Conservation (phyloP, 2,797 vertebrate species). For the Hoplostethus mediterraneus region DNA sequence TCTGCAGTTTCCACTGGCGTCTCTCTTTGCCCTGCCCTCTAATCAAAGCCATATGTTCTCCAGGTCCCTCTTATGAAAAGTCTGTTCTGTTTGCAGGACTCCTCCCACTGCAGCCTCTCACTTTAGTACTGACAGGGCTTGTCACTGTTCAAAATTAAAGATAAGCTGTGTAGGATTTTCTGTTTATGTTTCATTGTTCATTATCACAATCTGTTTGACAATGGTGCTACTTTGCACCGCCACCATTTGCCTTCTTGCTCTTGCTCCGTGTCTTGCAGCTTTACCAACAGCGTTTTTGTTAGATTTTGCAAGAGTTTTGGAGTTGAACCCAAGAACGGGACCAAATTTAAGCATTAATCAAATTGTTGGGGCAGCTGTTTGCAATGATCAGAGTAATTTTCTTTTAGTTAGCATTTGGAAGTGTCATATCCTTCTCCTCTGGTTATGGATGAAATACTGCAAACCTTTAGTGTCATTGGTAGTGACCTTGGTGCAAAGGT, state of each 20-base stretch:
- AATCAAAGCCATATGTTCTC: constrained; percentile 85
- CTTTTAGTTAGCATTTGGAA: no score
- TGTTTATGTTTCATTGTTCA: constrained; percentile 15
- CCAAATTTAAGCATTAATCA: no score
- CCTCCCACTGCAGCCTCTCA: constrained; percentile 29
- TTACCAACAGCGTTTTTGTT: no score
- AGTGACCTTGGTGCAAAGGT: background rate
- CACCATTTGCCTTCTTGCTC: background rate
- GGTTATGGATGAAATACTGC: no score
- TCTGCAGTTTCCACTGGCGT: constrained; percentile 73
- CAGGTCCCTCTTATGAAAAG: constrained; percentile 74
- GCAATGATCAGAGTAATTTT: no score
- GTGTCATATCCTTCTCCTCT: no score
- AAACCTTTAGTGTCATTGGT: no score
- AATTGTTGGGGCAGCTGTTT: no score
- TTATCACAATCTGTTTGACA: background rate
- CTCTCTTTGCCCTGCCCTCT: constrained; percentile 72
- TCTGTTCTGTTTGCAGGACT: constrained; percentile 70
- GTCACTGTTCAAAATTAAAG: constrained; percentile 25
- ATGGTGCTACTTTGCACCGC: background rate
- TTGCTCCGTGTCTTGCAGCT: background rate
- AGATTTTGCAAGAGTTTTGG: no score
- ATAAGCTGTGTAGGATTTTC: constrained; percentile 19
- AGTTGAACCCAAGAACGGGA: no score
- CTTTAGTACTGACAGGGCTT: constrained; percentile 34